Evolutionary conservation across 2,888 invertebrate genomes (phyloP).

Genomic region (Petrolisthes cinctipes): DNA sequence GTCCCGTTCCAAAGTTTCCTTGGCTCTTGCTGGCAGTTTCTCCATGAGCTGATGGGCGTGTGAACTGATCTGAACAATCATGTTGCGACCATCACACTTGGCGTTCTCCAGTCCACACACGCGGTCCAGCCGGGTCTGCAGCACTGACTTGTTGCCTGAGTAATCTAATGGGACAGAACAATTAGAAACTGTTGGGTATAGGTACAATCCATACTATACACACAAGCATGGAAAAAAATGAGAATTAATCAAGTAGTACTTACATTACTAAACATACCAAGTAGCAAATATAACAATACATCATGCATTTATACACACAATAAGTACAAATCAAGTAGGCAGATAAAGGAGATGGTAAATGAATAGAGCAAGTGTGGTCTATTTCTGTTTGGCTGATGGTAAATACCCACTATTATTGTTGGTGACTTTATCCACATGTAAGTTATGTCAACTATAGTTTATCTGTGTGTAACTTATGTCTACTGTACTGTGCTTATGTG

Average conservation of each 20-base stretch:
- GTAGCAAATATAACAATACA: background rate
- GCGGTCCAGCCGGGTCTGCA: conserved; percentile 85
- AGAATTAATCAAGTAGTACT: background rate
- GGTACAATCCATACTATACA: background rate
- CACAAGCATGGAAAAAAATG: background rate
- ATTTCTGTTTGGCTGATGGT: too few relatives aligned
- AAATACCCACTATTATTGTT: too few relatives aligned
- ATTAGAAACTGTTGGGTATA: background rate
- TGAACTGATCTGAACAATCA: conserved; percentile 81
- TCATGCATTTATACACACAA: background rate
- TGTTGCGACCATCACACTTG: conserved; percentile 82
- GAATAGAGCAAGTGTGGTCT: too few relatives aligned
- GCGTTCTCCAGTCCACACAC: conserved; percentile 84
- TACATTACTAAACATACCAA: too few relatives aligned
- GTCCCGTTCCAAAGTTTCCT: conserved; percentile 87
- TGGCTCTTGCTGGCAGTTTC: conserved; percentile 83
- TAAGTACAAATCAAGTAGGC: background rate
- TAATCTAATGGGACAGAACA: conserved; percentile 74
- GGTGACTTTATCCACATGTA: too few relatives aligned
- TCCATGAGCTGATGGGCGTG: conserved; percentile 77
- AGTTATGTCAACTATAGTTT: too few relatives aligned
- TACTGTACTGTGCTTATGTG: too few relatives aligned
- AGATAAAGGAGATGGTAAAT: too few relatives aligned
- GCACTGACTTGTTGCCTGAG: conserved; percentile 85
- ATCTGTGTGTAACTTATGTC: too few relatives aligned